Conservation (phyloP, 1,140 invertebrate species). For the Tribolium madens region DNA sequence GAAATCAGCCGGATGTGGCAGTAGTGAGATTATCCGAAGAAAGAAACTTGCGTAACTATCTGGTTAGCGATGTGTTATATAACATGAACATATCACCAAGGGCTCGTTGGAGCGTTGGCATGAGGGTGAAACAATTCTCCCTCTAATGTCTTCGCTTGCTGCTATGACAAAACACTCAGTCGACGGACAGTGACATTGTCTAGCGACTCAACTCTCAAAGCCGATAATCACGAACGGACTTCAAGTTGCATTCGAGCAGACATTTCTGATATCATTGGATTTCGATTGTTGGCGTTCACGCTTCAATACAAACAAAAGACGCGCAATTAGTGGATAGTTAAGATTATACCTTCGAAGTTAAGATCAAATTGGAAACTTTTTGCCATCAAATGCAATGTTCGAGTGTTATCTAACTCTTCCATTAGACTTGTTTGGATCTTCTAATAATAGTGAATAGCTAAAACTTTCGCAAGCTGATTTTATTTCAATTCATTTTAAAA, state of each 20-base stretch:
- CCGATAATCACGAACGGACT: slow-evolving; percentile 49
- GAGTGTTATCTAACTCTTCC: too few species aligned
- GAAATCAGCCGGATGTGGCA: slow-evolving; percentile 4
- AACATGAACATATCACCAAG: slow-evolving; percentile 42
- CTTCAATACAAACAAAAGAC: slow-evolving; percentile 20
- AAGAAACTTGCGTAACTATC: slow-evolving; percentile 22
- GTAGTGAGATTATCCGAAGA: slow-evolving; percentile 19
- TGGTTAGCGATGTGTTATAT: slow-evolving; percentile 11
- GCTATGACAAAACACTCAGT: slow-evolving; percentile 49
- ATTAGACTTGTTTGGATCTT: too few species aligned
- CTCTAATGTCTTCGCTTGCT: slow-evolving; percentile 48
- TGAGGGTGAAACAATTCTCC: slow-evolving; percentile 45
- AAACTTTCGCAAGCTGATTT: too few species aligned
- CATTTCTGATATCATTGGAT: slow-evolving; percentile 33
- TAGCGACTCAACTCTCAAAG: slow-evolving; percentile 20
- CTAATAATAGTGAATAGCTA: too few species aligned
- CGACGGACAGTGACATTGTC: slow-evolving; percentile 47
- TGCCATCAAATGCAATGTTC: too few species aligned
- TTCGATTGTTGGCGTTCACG: slow-evolving; percentile 22
- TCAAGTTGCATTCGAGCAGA: slow-evolving; percentile 31
- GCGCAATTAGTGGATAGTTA: slow-evolving; percentile 8
- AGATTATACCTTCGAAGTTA: background rate
- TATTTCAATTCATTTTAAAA: too few species aligned
- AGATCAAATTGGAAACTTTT: background rate
- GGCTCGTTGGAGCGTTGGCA: slow-evolving; percentile 38